Conservation (phyloP, 2,888 invertebrate species). For the Chouioia cunea region DNA sequence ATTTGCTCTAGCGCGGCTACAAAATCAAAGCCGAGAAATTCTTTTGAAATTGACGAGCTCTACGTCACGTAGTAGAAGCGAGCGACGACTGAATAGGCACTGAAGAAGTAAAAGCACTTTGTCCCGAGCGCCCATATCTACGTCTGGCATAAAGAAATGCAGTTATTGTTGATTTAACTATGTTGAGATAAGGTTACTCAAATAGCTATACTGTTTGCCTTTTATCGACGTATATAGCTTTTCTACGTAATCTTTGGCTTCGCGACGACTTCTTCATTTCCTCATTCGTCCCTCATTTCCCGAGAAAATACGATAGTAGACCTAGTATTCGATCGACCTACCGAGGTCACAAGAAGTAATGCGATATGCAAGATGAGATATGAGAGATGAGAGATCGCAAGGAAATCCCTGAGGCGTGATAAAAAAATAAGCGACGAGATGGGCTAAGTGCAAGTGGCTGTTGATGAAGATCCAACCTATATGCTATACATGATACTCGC, state of each 20-base stretch:
- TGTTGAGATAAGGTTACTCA: neutral
- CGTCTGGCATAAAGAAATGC: neutral
- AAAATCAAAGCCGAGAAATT: too few species aligned
- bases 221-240: conserved; percentile 7
- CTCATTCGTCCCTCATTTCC: conserved; percentile 53
- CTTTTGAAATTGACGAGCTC: too few species aligned
- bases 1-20: too few species aligned
- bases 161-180: conserved; percentile 33
- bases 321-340: neutral
- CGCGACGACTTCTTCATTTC: conserved; percentile 45
- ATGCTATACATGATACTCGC: too few species aligned
- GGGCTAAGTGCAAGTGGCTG: neutral
- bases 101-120: too few species aligned
- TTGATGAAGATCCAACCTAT: too few species aligned
- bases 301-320: conserved; percentile 50
- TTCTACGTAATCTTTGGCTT: conserved; percentile 14
- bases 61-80: too few species aligned
- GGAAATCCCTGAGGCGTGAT: conserved; percentile 18
- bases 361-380: conserved; percentile 9
- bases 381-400: conserved; percentile 4
- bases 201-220: conserved; percentile 21
- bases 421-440: conserved; percentile 2
- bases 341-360: neutral
- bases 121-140: too few species aligned
- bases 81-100: too few species aligned